Evolutionary conservation across 1,140 invertebrate genomes (phyloP).

Genomic region (Calosoma granatense): DNA sequence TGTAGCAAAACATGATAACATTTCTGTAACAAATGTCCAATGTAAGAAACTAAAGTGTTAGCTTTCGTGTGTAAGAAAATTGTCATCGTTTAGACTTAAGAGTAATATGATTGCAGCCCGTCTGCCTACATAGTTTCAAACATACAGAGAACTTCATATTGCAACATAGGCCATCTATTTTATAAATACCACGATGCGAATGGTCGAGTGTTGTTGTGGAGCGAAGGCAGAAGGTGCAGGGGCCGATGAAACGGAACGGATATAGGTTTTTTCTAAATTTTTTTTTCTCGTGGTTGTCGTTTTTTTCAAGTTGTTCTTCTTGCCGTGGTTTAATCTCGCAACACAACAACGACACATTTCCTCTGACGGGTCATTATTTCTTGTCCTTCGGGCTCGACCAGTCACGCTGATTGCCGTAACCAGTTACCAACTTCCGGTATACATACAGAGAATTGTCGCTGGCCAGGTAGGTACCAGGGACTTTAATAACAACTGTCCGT

Average conservation of each 20-base stretch:
- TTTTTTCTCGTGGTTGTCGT: background rate
- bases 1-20: too few relatives aligned
- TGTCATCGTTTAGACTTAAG: too few relatives aligned
- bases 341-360: slow-evolving; percentile 21
- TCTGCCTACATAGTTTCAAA: too few relatives aligned
- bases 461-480: background rate
- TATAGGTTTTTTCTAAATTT: background rate
- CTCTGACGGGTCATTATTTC: slow-evolving; percentile 27
- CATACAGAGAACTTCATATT: too few relatives aligned
- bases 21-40: too few relatives aligned
- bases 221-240: background rate
- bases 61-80: too few relatives aligned
- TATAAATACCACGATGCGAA: too few relatives aligned
- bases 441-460: background rate
- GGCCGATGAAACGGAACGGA: slow-evolving; percentile 7
- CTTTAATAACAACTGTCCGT: background rate
- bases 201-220: too few relatives aligned
- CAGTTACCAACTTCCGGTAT: slow-evolving; percentile 28
- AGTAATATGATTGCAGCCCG: too few relatives aligned
- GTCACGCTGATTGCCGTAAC: slow-evolving; percentile 30
- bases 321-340: slow-evolving; percentile 14
- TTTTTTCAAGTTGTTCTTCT: slow-evolving; percentile 3
- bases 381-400: slow-evolving; percentile 29
- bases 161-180: too few relatives aligned
- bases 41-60: too few relatives aligned